Evolutionary conservation across 2,113 vertebrate genomes (phyloP).

Genomic region (Nanorana parkeri): DNA sequence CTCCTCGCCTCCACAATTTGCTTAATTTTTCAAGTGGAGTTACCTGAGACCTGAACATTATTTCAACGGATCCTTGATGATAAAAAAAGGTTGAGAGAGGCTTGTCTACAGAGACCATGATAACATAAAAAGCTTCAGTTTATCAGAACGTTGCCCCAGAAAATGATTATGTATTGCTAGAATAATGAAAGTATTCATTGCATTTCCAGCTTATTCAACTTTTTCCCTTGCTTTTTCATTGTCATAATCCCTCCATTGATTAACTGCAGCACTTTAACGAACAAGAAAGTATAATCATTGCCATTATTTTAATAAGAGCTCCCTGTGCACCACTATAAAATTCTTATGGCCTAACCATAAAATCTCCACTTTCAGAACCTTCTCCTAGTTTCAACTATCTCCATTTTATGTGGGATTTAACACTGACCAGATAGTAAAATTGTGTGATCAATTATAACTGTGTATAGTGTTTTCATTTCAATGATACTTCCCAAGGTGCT

Average conservation of each 20-base stretch:
- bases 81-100: too few relatives aligned
- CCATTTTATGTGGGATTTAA: conserved; percentile 21
- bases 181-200: not conserved
- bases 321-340: conserved; percentile 16
- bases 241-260: conserved; percentile 15
- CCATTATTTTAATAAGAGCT: conserved; percentile 34
- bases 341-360: conserved; percentile 14
- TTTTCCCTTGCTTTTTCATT: not conserved
- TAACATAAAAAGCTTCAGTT: too few relatives aligned
- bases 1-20: too few relatives aligned
- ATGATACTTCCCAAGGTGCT: conserved; percentile 3
- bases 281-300: conserved; percentile 21
- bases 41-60: too few relatives aligned
- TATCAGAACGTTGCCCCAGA: too few relatives aligned
- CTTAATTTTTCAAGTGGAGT: too few relatives aligned
- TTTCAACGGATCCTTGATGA: too few relatives aligned
- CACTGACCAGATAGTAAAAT: conserved; percentile 24
- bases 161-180: too few relatives aligned
- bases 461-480: conserved; percentile 36
- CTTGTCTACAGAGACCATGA: too few relatives aligned
- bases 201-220: not conserved
- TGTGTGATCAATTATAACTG: conserved; percentile 17
- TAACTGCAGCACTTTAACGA: conserved; percentile 16
- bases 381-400: not conserved
- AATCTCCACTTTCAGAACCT: not conserved